Percentiles rank a stretch among this genome's conserved stretches.
phyloP scores from a whole-genome alignment of 2,888 invertebrate genomes.

The Malacosoma neustria region DNA sequence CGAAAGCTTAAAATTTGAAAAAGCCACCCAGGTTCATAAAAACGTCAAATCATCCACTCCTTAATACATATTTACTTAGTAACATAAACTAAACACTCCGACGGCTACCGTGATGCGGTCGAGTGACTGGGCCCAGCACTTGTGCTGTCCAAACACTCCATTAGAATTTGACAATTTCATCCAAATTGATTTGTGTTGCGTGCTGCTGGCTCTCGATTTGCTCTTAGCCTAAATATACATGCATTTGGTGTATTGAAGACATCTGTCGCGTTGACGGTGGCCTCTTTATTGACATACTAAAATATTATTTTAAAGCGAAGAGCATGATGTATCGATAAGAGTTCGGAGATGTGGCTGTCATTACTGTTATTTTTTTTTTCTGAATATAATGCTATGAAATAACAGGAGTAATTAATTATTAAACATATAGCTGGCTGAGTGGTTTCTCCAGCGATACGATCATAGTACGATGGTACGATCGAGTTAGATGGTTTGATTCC shows the following conservation, averaged over 20 bases:
- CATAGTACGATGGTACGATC: too few relatives aligned
- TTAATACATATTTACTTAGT: constrained; percentile 42
- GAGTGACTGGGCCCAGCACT: constrained; percentile 41
- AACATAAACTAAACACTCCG: constrained; percentile 51
- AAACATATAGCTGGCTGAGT: too few relatives aligned
- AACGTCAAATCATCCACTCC: constrained; percentile 41
- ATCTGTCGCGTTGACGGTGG: neutral
- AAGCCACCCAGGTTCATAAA: constrained; percentile 27
- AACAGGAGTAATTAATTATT: too few relatives aligned
- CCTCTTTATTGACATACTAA: neutral
- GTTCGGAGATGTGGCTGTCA: too few relatives aligned
- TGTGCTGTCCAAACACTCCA: constrained; percentile 41
- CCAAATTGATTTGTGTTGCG: neutral
- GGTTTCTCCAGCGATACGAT: too few relatives aligned
- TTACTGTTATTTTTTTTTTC: too few relatives aligned
- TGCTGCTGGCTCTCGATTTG: neutral
- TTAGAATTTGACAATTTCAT: constrained; percentile 25
- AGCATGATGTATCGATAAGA: too few relatives aligned
- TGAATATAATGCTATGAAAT: too few relatives aligned
- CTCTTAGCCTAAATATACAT: neutral
- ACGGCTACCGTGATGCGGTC: constrained; percentile 42
- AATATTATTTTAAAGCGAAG: too few relatives aligned
- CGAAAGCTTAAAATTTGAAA: neutral
- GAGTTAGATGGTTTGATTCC: too few relatives aligned
- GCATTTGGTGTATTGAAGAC: neutral